Evolutionary conservation across 1,140 invertebrate genomes (phyloP).

Genomic region (Papilio dardanus): DNA sequence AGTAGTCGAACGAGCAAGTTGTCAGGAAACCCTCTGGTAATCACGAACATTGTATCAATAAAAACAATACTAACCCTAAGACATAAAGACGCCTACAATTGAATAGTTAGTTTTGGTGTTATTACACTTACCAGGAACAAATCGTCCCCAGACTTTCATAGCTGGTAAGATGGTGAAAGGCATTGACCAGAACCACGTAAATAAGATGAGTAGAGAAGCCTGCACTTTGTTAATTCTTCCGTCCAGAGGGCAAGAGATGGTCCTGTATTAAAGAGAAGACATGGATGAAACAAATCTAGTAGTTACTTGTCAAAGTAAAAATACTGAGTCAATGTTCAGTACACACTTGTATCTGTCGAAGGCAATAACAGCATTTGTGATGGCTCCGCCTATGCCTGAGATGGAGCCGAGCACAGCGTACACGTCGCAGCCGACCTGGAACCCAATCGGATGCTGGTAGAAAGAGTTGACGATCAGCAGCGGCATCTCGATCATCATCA

Average conservation of each 20-base stretch:
- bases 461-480: constrained; percentile 87
- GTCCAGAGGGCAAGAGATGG: constrained; percentile 89
- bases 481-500: constrained; percentile 90
- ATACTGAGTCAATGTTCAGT: background rate
- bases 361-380: constrained; percentile 89
- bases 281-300: too few relatives aligned
- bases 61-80: background rate
- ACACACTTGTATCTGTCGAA: constrained; percentile 88
- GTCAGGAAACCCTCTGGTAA: constrained; percentile 89
- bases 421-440: constrained; percentile 87
- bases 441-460: constrained; percentile 85
- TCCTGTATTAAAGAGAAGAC: constrained; percentile 78
- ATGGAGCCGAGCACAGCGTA: constrained; percentile 87
- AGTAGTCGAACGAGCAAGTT: constrained; percentile 89
- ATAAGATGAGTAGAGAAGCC: constrained; percentile 84
- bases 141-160: constrained; percentile 86
- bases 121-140: constrained; percentile 84
- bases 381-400: constrained; percentile 88
- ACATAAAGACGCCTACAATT: background rate
- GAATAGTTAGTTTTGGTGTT: background rate
- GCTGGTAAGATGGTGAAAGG: constrained; percentile 88
- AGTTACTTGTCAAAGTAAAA: background rate
- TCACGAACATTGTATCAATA: constrained; percentile 25
- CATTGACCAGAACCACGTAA: constrained; percentile 88
- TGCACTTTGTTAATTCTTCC: constrained; percentile 87